Conservation (phyloP, 2,888 invertebrate genomes). For the Melolontha melolontha region DNA sequence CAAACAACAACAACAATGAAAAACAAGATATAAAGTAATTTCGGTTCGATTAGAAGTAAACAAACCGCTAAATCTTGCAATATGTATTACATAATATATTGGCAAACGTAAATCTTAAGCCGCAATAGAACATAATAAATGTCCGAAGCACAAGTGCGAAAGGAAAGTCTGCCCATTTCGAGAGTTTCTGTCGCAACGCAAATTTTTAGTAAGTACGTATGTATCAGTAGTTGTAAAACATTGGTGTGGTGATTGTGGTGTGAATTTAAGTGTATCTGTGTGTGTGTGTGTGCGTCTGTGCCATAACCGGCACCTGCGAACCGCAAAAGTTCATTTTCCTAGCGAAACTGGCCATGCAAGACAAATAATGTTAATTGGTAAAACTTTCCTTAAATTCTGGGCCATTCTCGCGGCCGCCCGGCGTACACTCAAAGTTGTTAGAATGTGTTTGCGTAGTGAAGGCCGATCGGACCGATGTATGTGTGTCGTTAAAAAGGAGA, state of each 20-base stretch:
- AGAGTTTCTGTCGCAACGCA: too few species aligned
- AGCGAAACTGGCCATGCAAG: conserved; percentile 46
- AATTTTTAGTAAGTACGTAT: too few species aligned
- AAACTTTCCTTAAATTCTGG: conserved; percentile 50
- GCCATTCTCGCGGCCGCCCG: conserved; percentile 38
- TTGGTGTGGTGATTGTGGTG: too few species aligned
- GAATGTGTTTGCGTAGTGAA: conserved; percentile 25
- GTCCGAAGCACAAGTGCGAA: too few species aligned
- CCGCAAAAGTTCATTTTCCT: conserved; percentile 30
- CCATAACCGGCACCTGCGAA: conserved; percentile 17
- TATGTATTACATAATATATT: neutral
- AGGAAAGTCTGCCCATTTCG: too few species aligned
- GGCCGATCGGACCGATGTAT: conserved; percentile 7
- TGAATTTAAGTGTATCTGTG: too few species aligned
- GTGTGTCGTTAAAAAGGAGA: conserved; percentile 14
- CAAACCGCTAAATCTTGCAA: conserved; percentile 10
- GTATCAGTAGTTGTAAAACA: too few species aligned
- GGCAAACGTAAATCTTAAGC: too few species aligned
- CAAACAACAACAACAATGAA: too few species aligned
- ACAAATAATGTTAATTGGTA: conserved; percentile 46
- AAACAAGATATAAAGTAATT: too few species aligned
- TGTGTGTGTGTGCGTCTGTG: too few species aligned
- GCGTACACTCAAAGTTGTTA: conserved; percentile 3
- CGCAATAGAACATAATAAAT: too few species aligned
- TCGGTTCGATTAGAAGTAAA: neutral